Evolutionary conservation across 2,888 invertebrate species (phyloP), one percentile per base, ranked within the genome.

Genomic region (Hypselothyrea guttata): DNA sequence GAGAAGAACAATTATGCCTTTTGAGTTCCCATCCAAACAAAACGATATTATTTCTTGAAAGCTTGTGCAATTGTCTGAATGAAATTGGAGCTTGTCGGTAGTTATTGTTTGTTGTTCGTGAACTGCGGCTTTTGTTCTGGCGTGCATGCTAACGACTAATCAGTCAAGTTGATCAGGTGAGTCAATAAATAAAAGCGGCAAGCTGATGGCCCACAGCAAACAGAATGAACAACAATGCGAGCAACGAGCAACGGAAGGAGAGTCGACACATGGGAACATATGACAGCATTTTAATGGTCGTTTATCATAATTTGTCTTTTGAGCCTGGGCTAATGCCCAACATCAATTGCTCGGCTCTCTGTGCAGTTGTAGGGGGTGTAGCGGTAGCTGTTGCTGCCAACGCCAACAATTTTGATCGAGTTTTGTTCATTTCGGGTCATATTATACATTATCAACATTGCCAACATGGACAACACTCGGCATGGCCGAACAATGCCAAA

Each of bases 141-240:
- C 51, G 82, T 86, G 88, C 88, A 88, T 88, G 88, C 84, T 86
- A 81, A 75, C 82, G 72, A 82, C 79, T 89, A 89, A 89, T 89
- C 89, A 88, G 87, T 88, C 89, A 89, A 86, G 75, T 83, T 87
- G 86, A 87, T 88, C 88, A 76, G 77, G 79, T 84, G 74, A 88
- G 89, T 88, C 87, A 89, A 88, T 88, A 88, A 88, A 88, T 88
- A 87, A 87, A 22, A 73, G 62, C 56, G 56, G 15, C 62, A 59
- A 59, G 66, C 41, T 5, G 22, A 22, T 2, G 22, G 41, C 55
- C 51, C 48, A 44, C 55, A 65, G 9, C 37, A 57, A 42, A 11
- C 54, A 46, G 33, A 46, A 37, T 12, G 28, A 38, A 38, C 44
- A 45, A 31, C 37, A 35, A 38, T 4, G 13, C 7, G 30, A 7